These are phyloP conservation scores for Oreochromis tanganicae DNA, from an alignment of 2,113 vertebrate genomes.

Conservation along the genomic window DNA sequence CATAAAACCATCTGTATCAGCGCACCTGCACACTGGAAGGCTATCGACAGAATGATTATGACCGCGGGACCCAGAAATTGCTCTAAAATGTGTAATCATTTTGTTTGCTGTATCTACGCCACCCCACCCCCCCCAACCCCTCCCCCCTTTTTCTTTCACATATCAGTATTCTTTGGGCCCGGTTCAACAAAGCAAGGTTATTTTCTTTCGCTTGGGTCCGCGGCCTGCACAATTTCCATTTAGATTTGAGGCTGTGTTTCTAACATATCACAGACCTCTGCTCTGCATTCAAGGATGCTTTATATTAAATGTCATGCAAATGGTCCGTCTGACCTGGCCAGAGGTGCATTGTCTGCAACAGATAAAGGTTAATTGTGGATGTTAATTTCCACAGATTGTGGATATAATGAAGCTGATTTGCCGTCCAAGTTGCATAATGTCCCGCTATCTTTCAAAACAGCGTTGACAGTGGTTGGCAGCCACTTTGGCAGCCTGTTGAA, in stretches of 20 bases:
- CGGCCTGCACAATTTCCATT: conserved; percentile 49
- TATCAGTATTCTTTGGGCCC: conserved; percentile 51
- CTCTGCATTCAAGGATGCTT: conserved; percentile 36
- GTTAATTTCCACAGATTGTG: conserved; percentile 63
- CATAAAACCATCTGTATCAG: conserved; percentile 79
- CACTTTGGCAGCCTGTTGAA: conserved; percentile 3
- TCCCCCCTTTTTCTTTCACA: conserved; percentile 36
- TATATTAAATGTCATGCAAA: conserved; percentile 60
- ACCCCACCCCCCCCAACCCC: neutral
- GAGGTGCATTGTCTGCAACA: conserved; percentile 56
- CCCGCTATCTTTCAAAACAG: conserved; percentile 37
- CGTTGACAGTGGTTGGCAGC: conserved; percentile 34
- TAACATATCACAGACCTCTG: conserved; percentile 14
- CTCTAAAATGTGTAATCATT: conserved; percentile 76
- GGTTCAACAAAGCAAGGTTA: conserved; percentile 51
- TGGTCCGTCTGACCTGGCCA: conserved; percentile 61
- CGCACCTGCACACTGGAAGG: conserved; percentile 75
- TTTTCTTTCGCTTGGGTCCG: conserved; percentile 27
- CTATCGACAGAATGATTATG: conserved; percentile 78
- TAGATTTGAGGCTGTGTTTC: conserved; percentile 46
- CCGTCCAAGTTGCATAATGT: conserved; percentile 49
- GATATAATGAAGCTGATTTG: conserved; percentile 55
- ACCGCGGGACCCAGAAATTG: conserved; percentile 71
- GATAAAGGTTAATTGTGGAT: conserved; percentile 73
- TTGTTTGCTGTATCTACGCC: conserved; percentile 65